These are phyloP conservation scores for Brachymystax lenok DNA, from an alignment of 2,797 vertebrate species.

Conservation along the genomic window DNA sequence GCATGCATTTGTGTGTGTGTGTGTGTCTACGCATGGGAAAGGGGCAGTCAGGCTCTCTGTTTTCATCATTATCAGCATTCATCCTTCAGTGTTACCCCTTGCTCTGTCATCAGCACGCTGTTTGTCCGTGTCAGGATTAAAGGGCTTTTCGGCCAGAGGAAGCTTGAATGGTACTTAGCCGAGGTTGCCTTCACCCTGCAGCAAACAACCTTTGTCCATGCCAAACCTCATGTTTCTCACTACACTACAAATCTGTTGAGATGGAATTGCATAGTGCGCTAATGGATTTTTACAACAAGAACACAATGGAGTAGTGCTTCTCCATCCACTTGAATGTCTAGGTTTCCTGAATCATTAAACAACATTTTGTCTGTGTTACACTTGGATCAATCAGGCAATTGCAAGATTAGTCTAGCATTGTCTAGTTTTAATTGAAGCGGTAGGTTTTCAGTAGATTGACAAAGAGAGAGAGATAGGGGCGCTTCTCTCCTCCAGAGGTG, in stretches of 20 bases:
- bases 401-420: constrained; percentile 7
- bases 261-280: constrained; percentile 27
- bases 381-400: background rate
- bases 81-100: constrained; percentile 31
- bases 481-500: constrained; percentile 47
- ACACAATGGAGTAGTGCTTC: background rate
- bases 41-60: constrained; percentile 17
- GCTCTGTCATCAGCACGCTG: constrained; percentile 31
- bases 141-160: constrained; percentile 58
- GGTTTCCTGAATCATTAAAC: background rate
- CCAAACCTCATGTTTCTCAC: constrained; percentile 57
- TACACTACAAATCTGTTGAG: constrained; percentile 46
- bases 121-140: constrained; percentile 63
- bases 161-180: constrained; percentile 60
- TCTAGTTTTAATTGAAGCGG: constrained; percentile 46
- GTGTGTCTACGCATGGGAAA: constrained; percentile 26
- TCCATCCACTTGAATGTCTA: background rate
- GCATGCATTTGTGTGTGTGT: constrained; percentile 35
- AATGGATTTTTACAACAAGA: background rate
- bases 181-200: constrained; percentile 59
- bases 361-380: background rate
- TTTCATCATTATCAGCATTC: constrained; percentile 18
- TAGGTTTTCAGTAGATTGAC: constrained; percentile 19
- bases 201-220: constrained; percentile 63
- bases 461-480: background rate